A percentile compares a stretch with the other conserved stretches of the same genome.
Evolutionary conservation across 2,888 invertebrate species (phyloP).

Genomic region (Apomyelois bistriatella): DNA sequence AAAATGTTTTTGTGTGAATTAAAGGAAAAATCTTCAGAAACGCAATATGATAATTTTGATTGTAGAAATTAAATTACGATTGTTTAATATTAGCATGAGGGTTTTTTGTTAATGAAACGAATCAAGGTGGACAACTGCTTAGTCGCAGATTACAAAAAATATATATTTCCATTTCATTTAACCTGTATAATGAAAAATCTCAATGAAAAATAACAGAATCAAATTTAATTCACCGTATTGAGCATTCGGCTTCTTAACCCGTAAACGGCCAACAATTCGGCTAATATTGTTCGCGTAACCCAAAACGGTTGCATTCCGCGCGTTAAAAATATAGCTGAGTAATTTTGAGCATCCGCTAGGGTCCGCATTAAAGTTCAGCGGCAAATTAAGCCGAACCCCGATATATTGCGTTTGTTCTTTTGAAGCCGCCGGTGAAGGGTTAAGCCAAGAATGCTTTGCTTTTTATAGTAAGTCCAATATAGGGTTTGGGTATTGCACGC

Average conservation of each 20-base stretch:
- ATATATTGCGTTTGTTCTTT: conserved; percentile 80
- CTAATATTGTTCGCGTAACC: conserved; percentile 71
- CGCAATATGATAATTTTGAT: neutral
- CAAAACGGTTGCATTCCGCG: conserved; percentile 72
- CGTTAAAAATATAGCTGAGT: conserved; percentile 77
- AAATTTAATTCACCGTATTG: conserved; percentile 34
- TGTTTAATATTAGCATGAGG: neutral
- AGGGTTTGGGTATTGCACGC: conserved; percentile 26
- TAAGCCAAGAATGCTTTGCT: conserved; percentile 80
- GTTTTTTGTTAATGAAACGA: neutral
- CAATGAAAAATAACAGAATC: conserved; percentile 1
- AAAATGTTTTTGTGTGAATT: conserved; percentile 21
- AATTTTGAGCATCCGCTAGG: conserved; percentile 73
- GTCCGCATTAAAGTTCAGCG: conserved; percentile 71
- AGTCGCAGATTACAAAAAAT: no score
- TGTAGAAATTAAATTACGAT: neutral
- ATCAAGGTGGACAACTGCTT: neutral
- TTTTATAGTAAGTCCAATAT: conserved; percentile 73
- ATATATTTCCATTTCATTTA: no score
- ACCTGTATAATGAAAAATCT: no score
- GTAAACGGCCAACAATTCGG: conserved; percentile 43
- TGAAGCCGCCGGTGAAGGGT: conserved; percentile 77
- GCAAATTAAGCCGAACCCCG: conserved; percentile 75
- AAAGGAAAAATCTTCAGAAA: conserved; percentile 17
- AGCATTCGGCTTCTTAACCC: conserved; percentile 40